Evolutionary conservation across 2,113 vertebrate species (phyloP).

Genomic region (Gymnorhina tibicen): DNA sequence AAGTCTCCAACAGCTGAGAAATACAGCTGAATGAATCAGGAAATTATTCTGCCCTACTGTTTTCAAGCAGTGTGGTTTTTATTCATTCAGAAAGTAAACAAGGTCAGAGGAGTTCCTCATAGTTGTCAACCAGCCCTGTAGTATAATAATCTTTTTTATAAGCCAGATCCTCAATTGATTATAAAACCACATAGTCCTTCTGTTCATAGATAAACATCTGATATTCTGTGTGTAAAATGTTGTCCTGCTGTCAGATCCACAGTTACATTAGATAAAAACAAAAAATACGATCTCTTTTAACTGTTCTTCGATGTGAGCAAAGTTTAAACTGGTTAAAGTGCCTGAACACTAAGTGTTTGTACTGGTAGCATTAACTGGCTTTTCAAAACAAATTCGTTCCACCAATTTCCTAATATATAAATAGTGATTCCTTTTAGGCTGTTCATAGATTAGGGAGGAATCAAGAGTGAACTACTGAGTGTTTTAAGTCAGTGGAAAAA

Average conservation of each 20-base stretch:
- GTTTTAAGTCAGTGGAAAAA: background rate
- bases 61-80: background rate
- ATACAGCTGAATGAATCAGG: background rate
- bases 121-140: background rate
- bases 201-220: conserved; percentile 24
- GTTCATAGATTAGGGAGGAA: background rate
- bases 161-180: background rate
- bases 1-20: background rate
- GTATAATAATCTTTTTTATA: background rate
- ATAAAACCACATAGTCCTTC: background rate
- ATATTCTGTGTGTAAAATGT: background rate
- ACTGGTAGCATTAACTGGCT: background rate
- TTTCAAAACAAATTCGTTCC: background rate
- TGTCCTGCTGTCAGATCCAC: background rate
- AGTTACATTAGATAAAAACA: background rate
- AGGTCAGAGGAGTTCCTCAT: conserved; percentile 15
- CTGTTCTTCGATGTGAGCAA: background rate
- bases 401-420: background rate
- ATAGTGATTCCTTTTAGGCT: background rate
- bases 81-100: conserved; percentile 26
- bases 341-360: background rate
- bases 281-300: background rate
- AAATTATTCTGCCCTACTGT: background rate
- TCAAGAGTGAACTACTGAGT: background rate
- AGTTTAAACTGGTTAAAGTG: background rate